phyloP scores from a whole-genome alignment of 1,140 invertebrate genomes.

The Acarapis woodi region DNA sequence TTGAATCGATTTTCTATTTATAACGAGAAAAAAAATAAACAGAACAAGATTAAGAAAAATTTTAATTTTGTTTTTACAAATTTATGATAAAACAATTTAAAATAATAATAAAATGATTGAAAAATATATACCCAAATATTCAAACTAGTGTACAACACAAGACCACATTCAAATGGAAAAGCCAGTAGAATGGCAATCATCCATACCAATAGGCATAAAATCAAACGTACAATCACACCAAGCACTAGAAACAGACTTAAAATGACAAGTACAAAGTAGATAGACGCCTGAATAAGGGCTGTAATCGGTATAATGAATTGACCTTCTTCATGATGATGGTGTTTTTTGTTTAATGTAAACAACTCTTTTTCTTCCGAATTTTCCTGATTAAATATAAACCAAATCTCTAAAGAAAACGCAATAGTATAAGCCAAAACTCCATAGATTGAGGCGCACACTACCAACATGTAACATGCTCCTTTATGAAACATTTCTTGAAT shows the following conservation, averaged over 20 bases:
- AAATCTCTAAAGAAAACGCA: slow-evolving; percentile 4
- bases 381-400: slow-evolving; percentile 3
- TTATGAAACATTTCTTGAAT: too few species aligned
- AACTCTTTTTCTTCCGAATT: not conserved
- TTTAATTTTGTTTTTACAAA: not conserved
- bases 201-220: slow-evolving; percentile 24
- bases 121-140: slow-evolving; percentile 27
- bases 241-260: slow-evolving; percentile 7
- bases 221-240: slow-evolving; percentile 4
- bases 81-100: not conserved
- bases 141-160: slow-evolving; percentile 35
- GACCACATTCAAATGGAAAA: slow-evolving; percentile 31
- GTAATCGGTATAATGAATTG: slow-evolving; percentile 6
- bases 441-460: slow-evolving; percentile 2
- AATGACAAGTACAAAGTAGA: slow-evolving; percentile 9
- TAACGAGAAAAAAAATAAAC: not conserved
- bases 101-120: not conserved
- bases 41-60: not conserved
- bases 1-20: not conserved
- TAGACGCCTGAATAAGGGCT: slow-evolving; percentile 8
- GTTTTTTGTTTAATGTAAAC: not conserved
- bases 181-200: slow-evolving; percentile 29
- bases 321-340: too few species aligned
- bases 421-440: slow-evolving; percentile 4
- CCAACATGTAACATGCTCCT: slow-evolving; percentile 3